phyloP scores from a whole-genome alignment of 2,113 vertebrate species.

The Phodopus roborovskii region DNA sequence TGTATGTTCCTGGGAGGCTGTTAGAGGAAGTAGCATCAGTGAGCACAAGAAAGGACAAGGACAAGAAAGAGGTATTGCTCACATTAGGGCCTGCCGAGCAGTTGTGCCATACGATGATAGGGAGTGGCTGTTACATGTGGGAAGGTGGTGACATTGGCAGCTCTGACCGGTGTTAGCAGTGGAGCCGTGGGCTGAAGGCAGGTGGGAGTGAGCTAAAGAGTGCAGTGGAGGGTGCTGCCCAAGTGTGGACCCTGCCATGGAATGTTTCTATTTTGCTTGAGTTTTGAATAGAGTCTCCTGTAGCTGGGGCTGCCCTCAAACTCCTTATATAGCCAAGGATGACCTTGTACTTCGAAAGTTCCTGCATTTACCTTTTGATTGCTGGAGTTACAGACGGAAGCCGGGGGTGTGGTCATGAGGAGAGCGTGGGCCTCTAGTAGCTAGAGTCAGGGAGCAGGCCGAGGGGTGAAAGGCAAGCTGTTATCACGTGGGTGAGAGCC shows the following conservation, averaged over 20 bases:
- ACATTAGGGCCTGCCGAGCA: background rate
- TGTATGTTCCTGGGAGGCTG: background rate
- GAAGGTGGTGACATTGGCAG: background rate
- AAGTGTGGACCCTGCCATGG: background rate
- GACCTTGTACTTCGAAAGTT: background rate
- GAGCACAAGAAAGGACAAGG: background rate
- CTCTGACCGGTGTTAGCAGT: background rate
- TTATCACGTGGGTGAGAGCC: background rate
- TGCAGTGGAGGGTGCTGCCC: no score
- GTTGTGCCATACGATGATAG: background rate
- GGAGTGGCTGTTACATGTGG: background rate
- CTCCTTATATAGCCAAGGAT: background rate
- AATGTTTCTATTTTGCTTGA: background rate
- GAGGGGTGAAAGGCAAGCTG: background rate
- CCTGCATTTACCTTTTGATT: background rate
- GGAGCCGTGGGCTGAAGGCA: background rate
- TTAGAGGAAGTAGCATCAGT: background rate
- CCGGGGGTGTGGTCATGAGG: background rate
- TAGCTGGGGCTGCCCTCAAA: background rate
- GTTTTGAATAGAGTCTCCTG: background rate
- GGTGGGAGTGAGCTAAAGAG: background rate
- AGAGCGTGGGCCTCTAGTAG: background rate
- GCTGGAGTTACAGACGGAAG: background rate
- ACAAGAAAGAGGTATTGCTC: background rate
- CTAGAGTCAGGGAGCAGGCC: background rate